These are phyloP conservation scores for Forbesichthys papilliferus DNA, from an alignment of 2,113 vertebrate genomes.

Conservation along the genomic window DNA sequence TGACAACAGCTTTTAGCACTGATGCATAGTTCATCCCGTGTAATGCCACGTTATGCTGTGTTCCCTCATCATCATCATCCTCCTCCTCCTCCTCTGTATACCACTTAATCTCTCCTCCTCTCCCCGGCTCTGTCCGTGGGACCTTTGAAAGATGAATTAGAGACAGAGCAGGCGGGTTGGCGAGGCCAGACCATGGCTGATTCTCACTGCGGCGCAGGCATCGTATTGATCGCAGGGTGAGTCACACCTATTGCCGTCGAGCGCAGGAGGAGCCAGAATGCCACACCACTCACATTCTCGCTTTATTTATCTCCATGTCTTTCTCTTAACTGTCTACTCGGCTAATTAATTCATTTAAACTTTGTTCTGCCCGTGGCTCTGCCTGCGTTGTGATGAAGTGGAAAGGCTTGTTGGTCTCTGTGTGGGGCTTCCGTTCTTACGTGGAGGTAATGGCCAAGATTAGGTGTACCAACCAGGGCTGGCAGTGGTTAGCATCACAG, in stretches of 20 bases:
- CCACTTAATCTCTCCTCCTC: constrained; percentile 43
- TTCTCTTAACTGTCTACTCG: constrained; percentile 41
- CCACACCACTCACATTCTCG: constrained; percentile 65
- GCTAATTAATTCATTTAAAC: constrained; percentile 41
- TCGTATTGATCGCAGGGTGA: constrained; percentile 77
- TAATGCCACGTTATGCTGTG: constrained; percentile 21
- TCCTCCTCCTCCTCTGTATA: constrained; percentile 29
- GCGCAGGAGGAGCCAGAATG: constrained; percentile 74
- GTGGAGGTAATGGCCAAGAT: too few relatives aligned
- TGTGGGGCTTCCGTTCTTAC: too few relatives aligned
- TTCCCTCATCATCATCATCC: neutral
- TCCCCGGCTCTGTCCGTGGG: constrained; percentile 50
- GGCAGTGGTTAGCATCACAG: too few relatives aligned
- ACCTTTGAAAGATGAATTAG: constrained; percentile 71
- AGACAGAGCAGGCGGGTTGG: constrained; percentile 55
- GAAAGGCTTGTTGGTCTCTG: neutral
- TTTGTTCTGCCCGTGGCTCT: constrained; percentile 1
- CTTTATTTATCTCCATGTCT: constrained; percentile 58
- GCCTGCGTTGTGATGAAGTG: neutral
- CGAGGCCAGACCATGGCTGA: constrained; percentile 60
- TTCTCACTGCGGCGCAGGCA: constrained; percentile 65
- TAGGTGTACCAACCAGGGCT: too few relatives aligned
- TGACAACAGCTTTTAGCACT: neutral
- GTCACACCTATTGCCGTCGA: constrained; percentile 72
- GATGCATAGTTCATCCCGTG: neutral